Percentiles rank a stretch among this genome's conserved stretches.
Conservation (phyloP, 2,113 vertebrate species). For the Halcyon senegalensis region DNA sequence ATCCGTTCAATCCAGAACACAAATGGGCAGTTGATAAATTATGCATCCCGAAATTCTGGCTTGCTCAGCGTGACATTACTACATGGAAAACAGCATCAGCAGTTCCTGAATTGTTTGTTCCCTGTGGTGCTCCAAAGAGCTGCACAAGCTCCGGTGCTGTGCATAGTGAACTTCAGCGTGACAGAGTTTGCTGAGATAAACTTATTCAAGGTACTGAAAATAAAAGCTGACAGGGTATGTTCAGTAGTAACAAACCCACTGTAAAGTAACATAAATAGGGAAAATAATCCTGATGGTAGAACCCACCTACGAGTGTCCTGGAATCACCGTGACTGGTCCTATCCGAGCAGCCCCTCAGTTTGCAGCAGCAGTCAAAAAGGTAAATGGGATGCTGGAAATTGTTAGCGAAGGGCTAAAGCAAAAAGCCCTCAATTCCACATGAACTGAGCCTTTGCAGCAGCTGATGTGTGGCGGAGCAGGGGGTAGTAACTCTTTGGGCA, state of each 20-base stretch:
- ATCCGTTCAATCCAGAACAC: neutral
- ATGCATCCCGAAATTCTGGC: neutral
- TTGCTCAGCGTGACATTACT: neutral
- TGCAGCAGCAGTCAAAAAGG: accelerated
- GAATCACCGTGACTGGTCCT: neutral
- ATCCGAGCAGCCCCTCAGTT: neutral
- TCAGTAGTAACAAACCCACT: neutral
- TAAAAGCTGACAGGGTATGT: neutral
- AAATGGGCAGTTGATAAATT: neutral
- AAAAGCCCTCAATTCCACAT: accelerated
- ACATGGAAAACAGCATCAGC: neutral
- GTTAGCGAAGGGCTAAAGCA: neutral
- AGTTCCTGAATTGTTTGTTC: neutral
- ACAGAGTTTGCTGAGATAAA: neutral
- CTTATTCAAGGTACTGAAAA: neutral
- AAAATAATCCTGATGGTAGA: neutral
- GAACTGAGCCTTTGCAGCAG: neutral
- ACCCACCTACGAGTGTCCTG: neutral
- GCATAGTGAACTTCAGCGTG: neutral
- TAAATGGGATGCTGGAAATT: neutral
- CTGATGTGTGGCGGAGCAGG: neutral
- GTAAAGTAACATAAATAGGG: neutral
- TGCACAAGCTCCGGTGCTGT: neutral
- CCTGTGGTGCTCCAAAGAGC: neutral
- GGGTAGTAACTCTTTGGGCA: neutral